Base-by-base conservation (phyloP, 2,797 vertebrate genomes). In the Xenopus petersii region DNA sequence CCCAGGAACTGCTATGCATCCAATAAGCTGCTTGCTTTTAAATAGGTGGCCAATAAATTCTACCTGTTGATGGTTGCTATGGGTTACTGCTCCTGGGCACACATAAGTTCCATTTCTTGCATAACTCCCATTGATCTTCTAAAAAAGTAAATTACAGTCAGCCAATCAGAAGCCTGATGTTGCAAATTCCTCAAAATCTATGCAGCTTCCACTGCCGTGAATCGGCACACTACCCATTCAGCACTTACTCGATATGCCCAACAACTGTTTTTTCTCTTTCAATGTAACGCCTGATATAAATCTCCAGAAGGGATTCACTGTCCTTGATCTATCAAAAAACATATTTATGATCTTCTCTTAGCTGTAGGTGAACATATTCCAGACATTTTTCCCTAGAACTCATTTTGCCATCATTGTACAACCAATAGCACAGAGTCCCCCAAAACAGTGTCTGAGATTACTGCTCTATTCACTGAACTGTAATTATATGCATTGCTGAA, bases 311-410 rank as follows among this genome's bases (percentile, higher is more conserved):
- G 87, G 85, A 83, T 89, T 87, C 84, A 58, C 84, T 91, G 90
- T 74, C 89, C 91, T 81, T 90, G 84, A 89, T 92, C 89, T 89
- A 91, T 92, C 90, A 90, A 84, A 86, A 87, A 91, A 88, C 86
- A 87, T 88, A 89, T 89, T 89, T 89, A 87, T 87, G 82, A 86
- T 84, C 87, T 79, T 86, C 81, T 80, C 77, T 84, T 10, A 33
- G 24, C 69, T 73, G 67, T 59, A 73, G 71, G 56, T 70, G 70
- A 78, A 74, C 76, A 78, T 60, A 73, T 49, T 33, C 16, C 2
- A 24, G 64, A 60, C 59, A 54, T 73, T 73, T 59, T 49, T 42
- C 49, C 49, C 42, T 16, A 36, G 30, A 54, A 51, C 64, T 65
- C 59, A 46, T 47, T 64, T 73, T 12, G 51, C 46, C 24, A 64